Conservation (phyloP, 1,140 invertebrate species). For the Trachymyrmex cornetzi region DNA sequence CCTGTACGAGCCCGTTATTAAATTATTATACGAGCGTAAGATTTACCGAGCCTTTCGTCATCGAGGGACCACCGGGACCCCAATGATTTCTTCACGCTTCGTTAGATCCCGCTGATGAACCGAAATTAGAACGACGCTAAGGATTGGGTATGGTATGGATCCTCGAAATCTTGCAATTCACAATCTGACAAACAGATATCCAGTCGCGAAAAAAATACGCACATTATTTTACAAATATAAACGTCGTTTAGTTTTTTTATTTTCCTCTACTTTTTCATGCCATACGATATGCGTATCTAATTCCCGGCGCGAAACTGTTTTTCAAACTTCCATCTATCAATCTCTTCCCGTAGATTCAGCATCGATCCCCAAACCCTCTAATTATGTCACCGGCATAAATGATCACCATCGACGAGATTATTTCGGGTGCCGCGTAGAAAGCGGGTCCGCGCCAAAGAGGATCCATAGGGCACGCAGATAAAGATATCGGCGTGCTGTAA, state of each 20-base stretch:
- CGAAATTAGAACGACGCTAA: slow-evolving; percentile 58
- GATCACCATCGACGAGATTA: slow-evolving; percentile 36
- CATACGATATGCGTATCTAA: not conserved
- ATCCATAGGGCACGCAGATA: slow-evolving; percentile 28
- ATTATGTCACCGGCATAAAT: slow-evolving; percentile 46
- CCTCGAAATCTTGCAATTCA: not conserved
- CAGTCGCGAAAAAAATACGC: not conserved
- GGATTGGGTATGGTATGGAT: not conserved
- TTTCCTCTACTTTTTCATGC: not conserved
- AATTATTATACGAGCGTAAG: slow-evolving; percentile 81
- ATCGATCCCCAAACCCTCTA: not conserved
- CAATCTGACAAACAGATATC: not conserved
- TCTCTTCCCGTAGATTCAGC: not conserved
- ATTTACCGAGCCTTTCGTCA: slow-evolving; percentile 80
- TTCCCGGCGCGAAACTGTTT: not conserved
- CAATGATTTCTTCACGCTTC: slow-evolving; percentile 64
- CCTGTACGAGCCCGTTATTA: slow-evolving; percentile 79
- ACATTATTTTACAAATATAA: not conserved
- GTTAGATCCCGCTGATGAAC: slow-evolving; percentile 38
- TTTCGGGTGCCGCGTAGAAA: slow-evolving; percentile 26
- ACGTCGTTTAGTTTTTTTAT: not conserved
- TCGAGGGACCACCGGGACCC: slow-evolving; percentile 72
- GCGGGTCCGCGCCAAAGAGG: slow-evolving; percentile 32
- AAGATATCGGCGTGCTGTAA: slow-evolving; percentile 41
- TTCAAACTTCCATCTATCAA: not conserved